Percentiles rank a stretch among this genome's conserved stretches.
These are phyloP conservation scores for Thysanoteuthis rhombus DNA, from an alignment of 2,888 invertebrate genomes.

Conservation along the genomic window DNA sequence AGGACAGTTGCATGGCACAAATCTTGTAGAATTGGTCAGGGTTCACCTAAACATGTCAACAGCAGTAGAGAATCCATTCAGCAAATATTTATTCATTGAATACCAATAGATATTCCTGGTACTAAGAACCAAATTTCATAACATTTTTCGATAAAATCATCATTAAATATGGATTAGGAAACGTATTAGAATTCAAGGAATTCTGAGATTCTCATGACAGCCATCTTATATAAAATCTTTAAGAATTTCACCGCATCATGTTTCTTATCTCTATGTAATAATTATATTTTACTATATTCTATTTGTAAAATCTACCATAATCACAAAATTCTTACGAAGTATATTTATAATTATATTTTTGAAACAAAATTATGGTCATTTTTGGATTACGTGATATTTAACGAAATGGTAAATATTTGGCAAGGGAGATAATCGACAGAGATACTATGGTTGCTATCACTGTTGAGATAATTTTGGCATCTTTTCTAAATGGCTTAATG, in stretches of 20 bases:
- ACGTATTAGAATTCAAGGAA: background rate
- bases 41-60: constrained; percentile 60
- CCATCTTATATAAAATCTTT: background rate
- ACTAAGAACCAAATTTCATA: background rate
- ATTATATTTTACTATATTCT: background rate
- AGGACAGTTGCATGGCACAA: constrained; percentile 75
- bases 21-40: constrained; percentile 75
- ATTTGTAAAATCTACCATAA: background rate
- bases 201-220: background rate
- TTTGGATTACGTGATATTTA: background rate
- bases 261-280: background rate
- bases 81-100: background rate
- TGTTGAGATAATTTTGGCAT: background rate
- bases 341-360: no score
- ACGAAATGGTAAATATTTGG: background rate
- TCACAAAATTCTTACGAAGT: background rate
- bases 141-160: background rate
- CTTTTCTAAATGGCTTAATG: no score
- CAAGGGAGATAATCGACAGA: no score
- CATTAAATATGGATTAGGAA: background rate
- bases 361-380: background rate
- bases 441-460: no score
- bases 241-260: no score
- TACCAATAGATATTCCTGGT: background rate
- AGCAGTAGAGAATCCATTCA: background rate